Base-by-base conservation (phyloP, 2,888 invertebrate species). In the Callimorpha dominula region DNA sequence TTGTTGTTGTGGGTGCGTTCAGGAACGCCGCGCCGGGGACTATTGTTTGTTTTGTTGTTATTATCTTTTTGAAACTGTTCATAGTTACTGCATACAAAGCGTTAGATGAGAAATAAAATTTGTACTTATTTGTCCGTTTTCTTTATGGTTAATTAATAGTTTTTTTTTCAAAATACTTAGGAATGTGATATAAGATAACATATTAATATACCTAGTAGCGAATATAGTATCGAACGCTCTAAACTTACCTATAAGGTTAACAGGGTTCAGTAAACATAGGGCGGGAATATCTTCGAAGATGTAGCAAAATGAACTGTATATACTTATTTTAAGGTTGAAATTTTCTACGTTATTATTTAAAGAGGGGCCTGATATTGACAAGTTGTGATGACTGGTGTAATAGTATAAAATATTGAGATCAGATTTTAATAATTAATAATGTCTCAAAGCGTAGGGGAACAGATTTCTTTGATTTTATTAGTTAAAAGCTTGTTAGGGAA, bases 11-110 rank as follows among this genome's bases (percentile, higher is more conserved):
- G 88, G 87, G 90, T 86, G 92, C 90, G 92, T 89, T 88, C 87
- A 83, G 88, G 83, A 88, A 86, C 87, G 85, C 86, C 85, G 86
- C 85, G 86, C 87, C 76, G 73, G 73, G 70, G 70, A 85, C 88
- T 89, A 90, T 91, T 93, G 93, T 93, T 93, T 94, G 93, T 93
- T 94, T 95, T 94, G 93, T 89, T 91, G 88, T 92, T 94, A 92
- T 91, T 90, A 91, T 91, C 89, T 89, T 88, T 88, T 87, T 84
- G 89, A 84, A 89, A 89, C 87, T 88, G 86, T 81, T 77, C 74
- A 81, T 83, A 84, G 82, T 81, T 81, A 85, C 74, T 83, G 87
- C 87, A 86, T 81, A 78, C 77, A 76, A 50, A 69, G 69, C 71
- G 74, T 75, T 70, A 73, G 77, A 79, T 78, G 66, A 79, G 72